Base-by-base conservation (phyloP, 2,888 invertebrate genomes). In the Volucella inanis region DNA sequence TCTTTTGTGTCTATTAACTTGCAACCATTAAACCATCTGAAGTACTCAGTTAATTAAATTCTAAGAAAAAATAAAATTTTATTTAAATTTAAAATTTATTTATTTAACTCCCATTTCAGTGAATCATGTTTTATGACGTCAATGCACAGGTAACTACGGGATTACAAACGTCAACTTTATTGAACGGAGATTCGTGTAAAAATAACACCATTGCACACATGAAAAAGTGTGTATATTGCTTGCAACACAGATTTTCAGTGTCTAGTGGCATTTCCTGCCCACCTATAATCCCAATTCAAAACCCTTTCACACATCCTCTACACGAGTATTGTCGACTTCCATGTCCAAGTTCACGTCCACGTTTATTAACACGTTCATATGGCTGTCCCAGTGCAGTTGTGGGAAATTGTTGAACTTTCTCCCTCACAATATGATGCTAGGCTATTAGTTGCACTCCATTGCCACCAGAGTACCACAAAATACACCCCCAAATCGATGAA, bases 381-480 rank as follows among this genome's bases (percentile, higher is more conserved):
- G 31, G 6, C 41, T 11, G 55, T 54, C 45, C 47, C 43, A 68
- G 31, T 52, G 38, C 54, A 43, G 65, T 18, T 54, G 67, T 62
- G 71, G 31, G 55, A 74, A 79, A 79, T 62, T 78, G 70, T 74
- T 83, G 22, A 78, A 64, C 78, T 71, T 67, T 67, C 72, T 68
- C 72, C 15, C 68, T 64, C 74, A 68, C 68, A 68, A 70, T 62
- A 14, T 74, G 47, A 22, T 83, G 79, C 79, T 57, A 49, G 59
- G 0, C 64, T 70, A 84, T 84, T 75, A 84, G 59, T 49, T 79
- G 49, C 75, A 70, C 74, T 75, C 75, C 45, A 84, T 54, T 68
- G 79, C 70, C 64, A 65, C 61, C 54, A 45, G 10, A 54, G 54
- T 22, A 31, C 12, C 18, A 41, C 41, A 55, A 57, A 55, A 61